phyloP scores from a whole-genome alignment of 2,888 invertebrate species.

The Melanotus villosus region DNA sequence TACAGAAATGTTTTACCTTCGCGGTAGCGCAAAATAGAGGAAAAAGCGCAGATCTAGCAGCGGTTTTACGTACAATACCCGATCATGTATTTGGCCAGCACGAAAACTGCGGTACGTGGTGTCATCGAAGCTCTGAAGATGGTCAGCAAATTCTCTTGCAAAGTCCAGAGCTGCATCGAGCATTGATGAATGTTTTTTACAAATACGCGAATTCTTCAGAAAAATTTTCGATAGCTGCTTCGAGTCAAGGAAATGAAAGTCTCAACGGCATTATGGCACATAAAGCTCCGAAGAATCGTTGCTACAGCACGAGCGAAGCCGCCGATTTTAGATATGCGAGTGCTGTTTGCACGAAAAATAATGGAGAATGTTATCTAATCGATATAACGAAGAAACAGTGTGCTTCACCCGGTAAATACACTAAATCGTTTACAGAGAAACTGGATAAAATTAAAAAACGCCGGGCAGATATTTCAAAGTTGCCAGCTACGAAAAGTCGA shows the following conservation, averaged over 20 bases:
- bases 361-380: too few relatives aligned
- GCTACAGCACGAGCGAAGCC: slow-evolving; percentile 29
- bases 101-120: slow-evolving; percentile 49
- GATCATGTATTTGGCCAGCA: slow-evolving; percentile 47
- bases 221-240: slow-evolving; percentile 49
- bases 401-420: too few relatives aligned
- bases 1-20: slow-evolving; percentile 50
- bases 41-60: slow-evolving; percentile 30
- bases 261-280: slow-evolving; percentile 50
- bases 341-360: not conserved
- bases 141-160: not conserved
- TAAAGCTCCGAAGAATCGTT: slow-evolving; percentile 49
- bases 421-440: too few relatives aligned
- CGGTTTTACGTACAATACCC: slow-evolving; percentile 45
- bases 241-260: slow-evolving; percentile 51
- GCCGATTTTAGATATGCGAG: slow-evolving; percentile 32
- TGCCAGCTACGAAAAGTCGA: slow-evolving; percentile 34
- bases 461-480: not conserved
- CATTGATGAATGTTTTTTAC: slow-evolving; percentile 43
- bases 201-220: slow-evolving; percentile 43
- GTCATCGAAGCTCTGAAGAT: slow-evolving; percentile 25
- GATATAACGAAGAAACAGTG: too few relatives aligned
- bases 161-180: slow-evolving; percentile 26
- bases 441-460: too few relatives aligned
- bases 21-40: slow-evolving; percentile 32